Percentiles rank a stretch among this genome's conserved stretches.
phyloP scores from a whole-genome alignment of 2,888 invertebrate genomes.

The Philopedon plagiatum region DNA sequence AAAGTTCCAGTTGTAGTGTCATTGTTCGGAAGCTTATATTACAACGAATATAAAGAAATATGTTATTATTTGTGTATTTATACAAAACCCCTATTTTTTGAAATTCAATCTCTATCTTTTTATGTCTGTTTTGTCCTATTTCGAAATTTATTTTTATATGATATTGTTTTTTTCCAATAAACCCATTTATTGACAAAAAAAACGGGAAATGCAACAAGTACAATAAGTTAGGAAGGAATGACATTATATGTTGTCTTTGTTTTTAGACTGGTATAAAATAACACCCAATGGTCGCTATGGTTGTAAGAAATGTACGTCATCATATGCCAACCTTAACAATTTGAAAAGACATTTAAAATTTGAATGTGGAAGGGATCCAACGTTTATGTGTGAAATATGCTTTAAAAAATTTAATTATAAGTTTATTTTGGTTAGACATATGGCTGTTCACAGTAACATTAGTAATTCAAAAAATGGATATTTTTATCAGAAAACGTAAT shows the following conservation, averaged over 20 bases:
- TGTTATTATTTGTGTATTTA: not conserved
- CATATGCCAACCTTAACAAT: constrained; percentile 58
- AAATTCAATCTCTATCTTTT: too few relatives aligned
- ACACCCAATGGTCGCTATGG: constrained; percentile 38
- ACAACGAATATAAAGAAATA: not conserved
- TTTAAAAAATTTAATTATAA: constrained; percentile 39
- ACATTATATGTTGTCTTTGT: not conserved
- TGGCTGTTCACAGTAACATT: constrained; percentile 4
- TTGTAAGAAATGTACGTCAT: constrained; percentile 55
- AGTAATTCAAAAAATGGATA: not conserved
- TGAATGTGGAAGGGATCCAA: constrained; percentile 69
- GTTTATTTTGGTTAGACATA: constrained; percentile 33
- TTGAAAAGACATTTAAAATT: constrained; percentile 79
- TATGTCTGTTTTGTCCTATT: too few relatives aligned
- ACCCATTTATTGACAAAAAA: too few relatives aligned
- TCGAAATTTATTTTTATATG: too few relatives aligned
- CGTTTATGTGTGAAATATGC: constrained; percentile 35
- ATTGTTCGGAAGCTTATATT: not conserved
- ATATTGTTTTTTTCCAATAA: too few relatives aligned
- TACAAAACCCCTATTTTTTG: too few relatives aligned
- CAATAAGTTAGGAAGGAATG: not conserved
- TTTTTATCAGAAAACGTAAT: not conserved
- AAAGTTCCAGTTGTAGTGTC: not conserved
- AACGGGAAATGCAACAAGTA: not conserved
- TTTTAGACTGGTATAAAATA: constrained; percentile 22